These are phyloP conservation scores for Python bivittatus DNA, from an alignment of 2,113 vertebrate genomes.

Conservation along the genomic window DNA sequence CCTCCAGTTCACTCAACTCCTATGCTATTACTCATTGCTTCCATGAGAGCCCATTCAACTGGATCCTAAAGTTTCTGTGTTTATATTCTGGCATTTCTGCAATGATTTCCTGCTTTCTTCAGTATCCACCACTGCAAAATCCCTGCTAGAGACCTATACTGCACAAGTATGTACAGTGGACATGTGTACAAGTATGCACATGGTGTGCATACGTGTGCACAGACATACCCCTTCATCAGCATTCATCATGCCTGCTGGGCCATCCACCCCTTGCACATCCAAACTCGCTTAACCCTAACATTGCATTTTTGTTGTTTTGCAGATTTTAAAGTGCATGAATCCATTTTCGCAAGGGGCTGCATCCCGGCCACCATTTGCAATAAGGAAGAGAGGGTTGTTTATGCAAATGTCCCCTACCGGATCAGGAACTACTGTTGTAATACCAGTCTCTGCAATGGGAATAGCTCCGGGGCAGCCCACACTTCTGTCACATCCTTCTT, in stretches of 20 bases:
- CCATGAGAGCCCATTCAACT: neutral
- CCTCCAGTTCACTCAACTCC: neutral
- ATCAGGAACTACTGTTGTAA: neutral
- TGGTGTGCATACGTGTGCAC: neutral
- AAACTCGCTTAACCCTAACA: neutral
- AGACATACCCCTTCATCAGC: neutral
- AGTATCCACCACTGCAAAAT: neutral
- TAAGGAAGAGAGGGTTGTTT: fast-evolving
- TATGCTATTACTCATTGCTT: neutral
- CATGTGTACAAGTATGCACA: neutral
- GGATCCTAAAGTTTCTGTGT: neutral
- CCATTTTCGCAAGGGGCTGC: neutral
- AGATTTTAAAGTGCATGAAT: conserved; percentile 17
- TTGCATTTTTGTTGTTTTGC: neutral
- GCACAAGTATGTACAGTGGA: neutral
- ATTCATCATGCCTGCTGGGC: neutral
- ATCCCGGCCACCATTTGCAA: neutral
- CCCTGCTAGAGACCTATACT: neutral
- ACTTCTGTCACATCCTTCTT: neutral
- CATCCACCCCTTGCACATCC: neutral
- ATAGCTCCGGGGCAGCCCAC: neutral
- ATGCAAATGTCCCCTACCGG: neutral
- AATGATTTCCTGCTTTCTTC: neutral
- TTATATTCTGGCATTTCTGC: neutral
- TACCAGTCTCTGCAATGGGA: neutral